These are phyloP conservation scores for Ptilonorhynchus violaceus DNA, from an alignment of 2,113 vertebrate species.

Conservation along the genomic window DNA sequence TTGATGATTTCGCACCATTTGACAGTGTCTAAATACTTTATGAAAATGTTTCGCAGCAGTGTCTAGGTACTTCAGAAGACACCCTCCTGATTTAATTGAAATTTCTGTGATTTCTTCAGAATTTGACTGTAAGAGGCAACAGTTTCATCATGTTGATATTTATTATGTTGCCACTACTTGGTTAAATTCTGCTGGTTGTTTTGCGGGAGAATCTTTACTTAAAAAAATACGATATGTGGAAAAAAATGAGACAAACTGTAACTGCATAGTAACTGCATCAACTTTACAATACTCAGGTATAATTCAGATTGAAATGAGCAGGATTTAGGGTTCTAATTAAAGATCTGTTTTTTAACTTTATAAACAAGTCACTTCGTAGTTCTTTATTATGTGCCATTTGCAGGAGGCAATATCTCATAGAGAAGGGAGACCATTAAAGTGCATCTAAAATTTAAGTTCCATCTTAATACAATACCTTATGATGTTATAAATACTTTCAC, in stretches of 20 bases:
- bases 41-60: background rate
- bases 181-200: background rate
- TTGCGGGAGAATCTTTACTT: background rate
- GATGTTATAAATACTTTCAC: background rate
- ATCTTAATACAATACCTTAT: background rate
- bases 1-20: background rate
- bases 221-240: background rate
- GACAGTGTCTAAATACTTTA: background rate
- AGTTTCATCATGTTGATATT: background rate
- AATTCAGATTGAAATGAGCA: background rate
- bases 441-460: background rate
- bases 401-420: background rate
- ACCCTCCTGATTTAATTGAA: background rate
- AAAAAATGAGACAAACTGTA: background rate
- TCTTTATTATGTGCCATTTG: background rate
- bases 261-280: background rate
- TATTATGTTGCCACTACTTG: background rate
- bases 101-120: background rate
- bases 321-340: background rate
- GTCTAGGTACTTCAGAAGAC: background rate
- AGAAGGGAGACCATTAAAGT: background rate
- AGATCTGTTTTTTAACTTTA: background rate
- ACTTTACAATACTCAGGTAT: background rate
- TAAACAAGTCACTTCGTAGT: background rate
- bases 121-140: background rate